Evolutionary conservation across 2,797 vertebrate species (phyloP).

Genomic region (Vireo griseus): DNA sequence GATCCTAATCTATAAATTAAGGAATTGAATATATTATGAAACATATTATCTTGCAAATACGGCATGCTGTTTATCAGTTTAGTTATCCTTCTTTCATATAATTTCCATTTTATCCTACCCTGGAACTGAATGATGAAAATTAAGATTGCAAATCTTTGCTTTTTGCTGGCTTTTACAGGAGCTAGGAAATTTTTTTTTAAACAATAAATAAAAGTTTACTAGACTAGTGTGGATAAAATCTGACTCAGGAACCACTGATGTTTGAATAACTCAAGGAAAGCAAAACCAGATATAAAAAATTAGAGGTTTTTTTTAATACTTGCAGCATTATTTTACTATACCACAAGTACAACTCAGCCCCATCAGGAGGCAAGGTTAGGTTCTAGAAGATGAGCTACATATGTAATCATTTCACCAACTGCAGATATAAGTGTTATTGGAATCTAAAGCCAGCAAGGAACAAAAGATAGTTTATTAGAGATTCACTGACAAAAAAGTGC

Average conservation of each 20-base stretch:
- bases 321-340: conserved; percentile 38
- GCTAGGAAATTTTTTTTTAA: neutral
- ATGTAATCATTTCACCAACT: conserved; percentile 77
- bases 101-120: conserved; percentile 40
- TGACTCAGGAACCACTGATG: conserved; percentile 14
- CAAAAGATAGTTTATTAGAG: conserved; percentile 55
- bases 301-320: neutral
- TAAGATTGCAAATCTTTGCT: neutral
- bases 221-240: conserved; percentile 5
- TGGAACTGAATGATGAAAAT: neutral
- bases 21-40: neutral
- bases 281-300: conserved; percentile 3
- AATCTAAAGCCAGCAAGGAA: conserved; percentile 73
- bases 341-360: conserved; percentile 10
- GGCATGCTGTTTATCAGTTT: conserved; percentile 12
- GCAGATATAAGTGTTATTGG: conserved; percentile 77
- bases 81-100: neutral
- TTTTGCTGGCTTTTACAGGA: neutral
- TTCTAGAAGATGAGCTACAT: conserved; percentile 65
- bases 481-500: conserved; percentile 66
- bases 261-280: conserved; percentile 44
- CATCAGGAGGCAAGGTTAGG: conserved; percentile 43
- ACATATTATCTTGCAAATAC: neutral
- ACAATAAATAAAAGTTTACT: neutral
- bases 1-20: neutral